Conservation (phyloP, 2,113 vertebrate genomes). For the Sphyrna mokarran region DNA sequence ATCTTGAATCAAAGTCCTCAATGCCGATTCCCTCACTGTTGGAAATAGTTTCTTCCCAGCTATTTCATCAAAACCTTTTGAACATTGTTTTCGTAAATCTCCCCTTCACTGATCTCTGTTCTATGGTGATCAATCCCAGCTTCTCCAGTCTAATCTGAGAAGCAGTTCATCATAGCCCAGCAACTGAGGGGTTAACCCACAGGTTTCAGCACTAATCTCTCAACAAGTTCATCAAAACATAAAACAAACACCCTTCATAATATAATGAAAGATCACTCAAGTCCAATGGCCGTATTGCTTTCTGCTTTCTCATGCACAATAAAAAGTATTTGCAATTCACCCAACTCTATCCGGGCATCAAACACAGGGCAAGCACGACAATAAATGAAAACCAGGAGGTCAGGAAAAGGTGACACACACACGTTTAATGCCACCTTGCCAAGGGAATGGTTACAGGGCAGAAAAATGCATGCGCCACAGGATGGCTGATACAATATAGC, state of each 20-base stretch:
- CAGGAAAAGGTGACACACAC: slow-evolving; percentile 4
- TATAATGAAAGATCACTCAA: neutral
- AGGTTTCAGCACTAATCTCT: neutral
- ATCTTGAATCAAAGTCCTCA: neutral
- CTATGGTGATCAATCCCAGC: neutral
- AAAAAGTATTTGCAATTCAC: neutral
- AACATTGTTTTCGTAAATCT: neutral
- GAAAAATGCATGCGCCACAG: slow-evolving; percentile 47
- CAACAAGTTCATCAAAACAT: slow-evolving; percentile 4
- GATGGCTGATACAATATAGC: slow-evolving; percentile 52
- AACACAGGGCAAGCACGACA: neutral
- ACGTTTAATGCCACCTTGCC: neutral
- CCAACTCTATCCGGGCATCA: neutral
- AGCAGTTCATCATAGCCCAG: neutral
- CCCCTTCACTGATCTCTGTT: neutral
- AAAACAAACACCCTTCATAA: slow-evolving; percentile 3
- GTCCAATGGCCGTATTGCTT: neutral
- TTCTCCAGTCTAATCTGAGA: neutral
- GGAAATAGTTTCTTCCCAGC: neutral
- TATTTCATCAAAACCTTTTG: neutral
- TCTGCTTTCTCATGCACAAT: neutral
- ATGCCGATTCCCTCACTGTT: neutral
- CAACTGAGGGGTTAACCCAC: neutral
- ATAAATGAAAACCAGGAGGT: slow-evolving; percentile 1
- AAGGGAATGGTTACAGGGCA: neutral